A percentile compares a stretch with the other conserved stretches of the same genome.
Conservation (phyloP, 2,888 invertebrate genomes). For the Erannis defoliaria region DNA sequence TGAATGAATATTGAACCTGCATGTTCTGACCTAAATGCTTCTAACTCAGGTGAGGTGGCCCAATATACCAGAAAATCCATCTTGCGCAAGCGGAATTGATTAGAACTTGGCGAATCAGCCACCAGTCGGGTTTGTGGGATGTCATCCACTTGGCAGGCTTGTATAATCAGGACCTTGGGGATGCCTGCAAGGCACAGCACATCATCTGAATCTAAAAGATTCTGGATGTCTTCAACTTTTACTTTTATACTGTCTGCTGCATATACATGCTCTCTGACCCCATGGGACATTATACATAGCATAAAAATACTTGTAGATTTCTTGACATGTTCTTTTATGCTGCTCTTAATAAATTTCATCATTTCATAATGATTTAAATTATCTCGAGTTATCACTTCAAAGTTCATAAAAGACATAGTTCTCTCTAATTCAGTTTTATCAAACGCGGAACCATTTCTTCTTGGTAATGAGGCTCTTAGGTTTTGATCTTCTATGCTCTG, state of each 20-base stretch:
- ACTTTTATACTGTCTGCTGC: slow-evolving; percentile 77
- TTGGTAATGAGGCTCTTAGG: slow-evolving; percentile 51
- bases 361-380: slow-evolving; percentile 68
- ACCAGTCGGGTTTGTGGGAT: slow-evolving; percentile 53
- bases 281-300: slow-evolving; percentile 79
- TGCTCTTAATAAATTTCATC: slow-evolving; percentile 64
- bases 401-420: slow-evolving; percentile 72
- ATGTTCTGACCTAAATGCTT: slow-evolving; percentile 69
- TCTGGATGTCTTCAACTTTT: slow-evolving; percentile 73
- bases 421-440: slow-evolving; percentile 64
- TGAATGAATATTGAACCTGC: slow-evolving; percentile 78
- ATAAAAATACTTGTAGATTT: slow-evolving; percentile 75
- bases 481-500: slow-evolving; percentile 61
- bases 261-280: slow-evolving; percentile 74
- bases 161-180: slow-evolving; percentile 76
- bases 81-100: slow-evolving; percentile 60
- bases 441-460: slow-evolving; percentile 66
- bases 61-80: slow-evolving; percentile 75
- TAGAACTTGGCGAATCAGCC: slow-evolving; percentile 62
- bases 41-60: slow-evolving; percentile 78
- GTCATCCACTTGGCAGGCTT: slow-evolving; percentile 77
- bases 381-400: slow-evolving; percentile 64
- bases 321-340: slow-evolving; percentile 59
- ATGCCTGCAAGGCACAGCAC: slow-evolving; percentile 62
- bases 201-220: slow-evolving; percentile 69